Base-by-base conservation (phyloP, 2,797 vertebrate species). In the Chelon labrosus region DNA sequence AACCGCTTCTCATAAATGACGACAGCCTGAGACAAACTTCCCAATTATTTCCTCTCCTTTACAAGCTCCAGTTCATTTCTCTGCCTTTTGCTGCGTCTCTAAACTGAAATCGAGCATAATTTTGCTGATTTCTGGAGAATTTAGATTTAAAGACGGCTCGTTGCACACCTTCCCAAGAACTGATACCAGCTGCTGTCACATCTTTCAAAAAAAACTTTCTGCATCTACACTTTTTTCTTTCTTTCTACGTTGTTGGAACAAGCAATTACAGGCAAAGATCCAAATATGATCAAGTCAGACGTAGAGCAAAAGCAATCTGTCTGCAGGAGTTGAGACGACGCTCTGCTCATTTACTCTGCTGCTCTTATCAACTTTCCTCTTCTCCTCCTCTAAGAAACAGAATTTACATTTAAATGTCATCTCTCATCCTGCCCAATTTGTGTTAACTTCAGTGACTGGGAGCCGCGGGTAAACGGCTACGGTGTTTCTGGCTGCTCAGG, bases 341-440 rank as follows among this genome's bases (percentile, higher is more conserved):
- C 63, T 72, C 41, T 3, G 41, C 73, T 83, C 62, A 47, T 79
- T 82, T 84, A 80, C 66, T 83, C 56, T 37, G 25, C 65, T 11
- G 57, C 74, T 68, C 67, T 80, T 85, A 82, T 85, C 79, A 16
- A 76, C 79, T 69, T 73, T 60, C 35, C 60, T 55, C 54, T 52
- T 41, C 14, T 42, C 58, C 61, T 31, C 53, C 60, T 22, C 70
- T 17, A 16, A 58, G 63, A 76, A 39, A 47, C 25, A 56, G 39
- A 79, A 85, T 87, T 81, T 83, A 70, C 85, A 82, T 83, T 85
- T 81, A 75, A 82, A 88, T 83, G 72, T 56, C 71, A 39, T 61
- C 47, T 2, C 71, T 84, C 77, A 77, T 75, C 76, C 70, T 9
- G 8, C 47, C 49, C 47, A 75, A 37, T 70, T 67, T 64, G 41